Conservation (phyloP, 1,140 invertebrate genomes). For the Mya arenaria region DNA sequence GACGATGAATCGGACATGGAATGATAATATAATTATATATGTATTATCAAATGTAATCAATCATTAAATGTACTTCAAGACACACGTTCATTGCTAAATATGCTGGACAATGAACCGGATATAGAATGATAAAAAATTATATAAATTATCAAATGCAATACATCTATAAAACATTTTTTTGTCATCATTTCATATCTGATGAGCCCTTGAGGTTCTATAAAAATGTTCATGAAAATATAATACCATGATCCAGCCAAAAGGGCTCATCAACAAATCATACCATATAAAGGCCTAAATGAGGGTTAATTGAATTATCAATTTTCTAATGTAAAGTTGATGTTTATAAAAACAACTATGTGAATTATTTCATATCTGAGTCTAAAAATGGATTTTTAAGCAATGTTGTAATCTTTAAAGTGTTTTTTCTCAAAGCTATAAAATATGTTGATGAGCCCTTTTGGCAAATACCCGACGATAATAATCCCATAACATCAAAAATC, state of each 20-base stretch:
- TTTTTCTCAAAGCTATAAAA: slow-evolving; percentile 3
- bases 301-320: background rate
- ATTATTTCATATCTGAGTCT: background rate
- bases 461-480: background rate
- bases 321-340: background rate
- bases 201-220: background rate
- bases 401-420: background rate
- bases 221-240: background rate
- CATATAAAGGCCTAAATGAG: background rate
- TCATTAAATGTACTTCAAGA: too few species aligned
- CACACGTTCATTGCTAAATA: background rate
- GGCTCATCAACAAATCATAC: background rate
- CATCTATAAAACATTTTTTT: background rate
- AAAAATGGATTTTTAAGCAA: background rate
- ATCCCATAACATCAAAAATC: too few species aligned
- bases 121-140: background rate
- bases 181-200: background rate
- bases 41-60: too few species aligned
- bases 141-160: background rate
- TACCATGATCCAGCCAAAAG: background rate
- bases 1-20: background rate
- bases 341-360: background rate
- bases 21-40: background rate
- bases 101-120: background rate
- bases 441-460: background rate